These are phyloP conservation scores for Pachyramphus minor DNA, from an alignment of 2,113 vertebrate species.

Conservation along the genomic window DNA sequence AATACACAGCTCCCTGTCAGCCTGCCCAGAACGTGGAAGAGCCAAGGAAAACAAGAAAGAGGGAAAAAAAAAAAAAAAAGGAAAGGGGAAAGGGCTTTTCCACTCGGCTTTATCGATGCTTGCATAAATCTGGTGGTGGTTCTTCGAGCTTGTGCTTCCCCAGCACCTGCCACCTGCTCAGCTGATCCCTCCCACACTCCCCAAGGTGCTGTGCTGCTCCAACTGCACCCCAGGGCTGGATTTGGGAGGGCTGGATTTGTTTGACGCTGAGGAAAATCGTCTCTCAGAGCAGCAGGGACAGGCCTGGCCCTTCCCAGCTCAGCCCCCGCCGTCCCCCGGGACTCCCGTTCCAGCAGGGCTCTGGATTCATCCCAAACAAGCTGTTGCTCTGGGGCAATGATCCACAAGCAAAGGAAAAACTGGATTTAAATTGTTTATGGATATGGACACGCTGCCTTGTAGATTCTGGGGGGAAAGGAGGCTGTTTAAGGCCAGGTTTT, in stretches of 20 bases:
- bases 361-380: not conserved
- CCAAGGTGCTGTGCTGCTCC: not conserved
- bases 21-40: not conserved
- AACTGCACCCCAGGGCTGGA: rapidly evolving
- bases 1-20: not conserved
- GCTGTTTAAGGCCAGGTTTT: not conserved
- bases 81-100: not conserved
- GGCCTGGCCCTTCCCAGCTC: not conserved
- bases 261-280: rapidly evolving
- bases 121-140: not conserved
- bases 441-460: rapidly evolving
- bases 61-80: too few relatives aligned
- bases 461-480: not conserved
- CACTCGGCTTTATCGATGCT: not conserved
- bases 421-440: rapidly evolving
- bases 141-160: not conserved
- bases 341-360: not conserved
- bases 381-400: not conserved
- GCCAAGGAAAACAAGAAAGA: not conserved
- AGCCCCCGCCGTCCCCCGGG: not conserved
- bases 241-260: not conserved
- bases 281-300: not conserved
- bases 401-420: not conserved
- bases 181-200: not conserved
- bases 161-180: not conserved